A percentile compares a stretch with the other conserved stretches of the same genome.
These are phyloP conservation scores for Oscheius sp. DNA, from an alignment of 2,888 invertebrate species.

Conservation along the genomic window DNA sequence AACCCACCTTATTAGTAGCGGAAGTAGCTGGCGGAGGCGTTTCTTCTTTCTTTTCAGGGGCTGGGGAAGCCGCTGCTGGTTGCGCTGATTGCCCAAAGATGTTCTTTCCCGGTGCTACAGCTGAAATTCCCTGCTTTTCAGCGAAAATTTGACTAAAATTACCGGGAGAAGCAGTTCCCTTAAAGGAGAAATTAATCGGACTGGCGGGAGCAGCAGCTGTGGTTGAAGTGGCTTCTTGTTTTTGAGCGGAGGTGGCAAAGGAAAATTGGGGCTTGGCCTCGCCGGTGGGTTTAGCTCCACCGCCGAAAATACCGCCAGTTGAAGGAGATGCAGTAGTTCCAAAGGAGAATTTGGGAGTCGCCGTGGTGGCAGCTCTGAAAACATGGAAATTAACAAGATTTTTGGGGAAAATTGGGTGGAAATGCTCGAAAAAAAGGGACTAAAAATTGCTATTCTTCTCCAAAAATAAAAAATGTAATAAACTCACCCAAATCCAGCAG, in stretches of 20 bases:
- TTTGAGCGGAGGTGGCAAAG: slow-evolving; percentile 12
- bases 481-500: slow-evolving; percentile 34
- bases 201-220: background rate
- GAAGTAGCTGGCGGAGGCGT: background rate
- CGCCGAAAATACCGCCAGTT: slow-evolving; percentile 13
- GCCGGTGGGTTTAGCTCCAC: background rate
- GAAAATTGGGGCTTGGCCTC: slow-evolving; percentile 17
- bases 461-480: background rate
- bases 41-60: slow-evolving; percentile 10
- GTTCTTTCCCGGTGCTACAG: slow-evolving; percentile 1
- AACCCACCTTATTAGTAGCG: slow-evolving; percentile 6
- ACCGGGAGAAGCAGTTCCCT: background rate
- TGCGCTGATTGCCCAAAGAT: background rate
- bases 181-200: slow-evolving; percentile 10
- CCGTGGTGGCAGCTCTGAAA: slow-evolving; percentile 17
- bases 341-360: slow-evolving; percentile 43
- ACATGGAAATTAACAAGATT: too few species aligned
- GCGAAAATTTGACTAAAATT: too few species aligned
- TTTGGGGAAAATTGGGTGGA: too few species aligned
- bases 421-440: too few species aligned
- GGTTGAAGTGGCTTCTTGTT: slow-evolving; percentile 9
- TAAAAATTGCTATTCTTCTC: background rate
- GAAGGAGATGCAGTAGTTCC: slow-evolving; percentile 20
- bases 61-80: too few species aligned
- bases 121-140: background rate